A percentile compares a stretch with the other conserved stretches of the same genome.
phyloP scores from a whole-genome alignment of 1,140 invertebrate genomes.

The Ctenoplectra terminalis region DNA sequence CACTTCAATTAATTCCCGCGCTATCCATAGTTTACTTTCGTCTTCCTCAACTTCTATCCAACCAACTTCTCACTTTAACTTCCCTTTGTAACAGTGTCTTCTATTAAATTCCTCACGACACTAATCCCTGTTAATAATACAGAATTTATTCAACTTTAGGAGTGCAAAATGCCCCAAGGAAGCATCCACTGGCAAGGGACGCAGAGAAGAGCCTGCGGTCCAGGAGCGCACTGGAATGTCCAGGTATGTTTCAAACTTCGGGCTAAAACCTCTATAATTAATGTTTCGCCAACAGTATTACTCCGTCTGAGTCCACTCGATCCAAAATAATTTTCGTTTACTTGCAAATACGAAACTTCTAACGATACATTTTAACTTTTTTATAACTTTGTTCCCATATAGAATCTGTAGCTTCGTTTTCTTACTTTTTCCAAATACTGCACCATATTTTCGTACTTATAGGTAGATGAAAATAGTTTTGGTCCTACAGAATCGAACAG shows the following conservation, averaged over 20 bases:
- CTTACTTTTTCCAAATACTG: too few relatives aligned
- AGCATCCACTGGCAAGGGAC: conserved; percentile 81
- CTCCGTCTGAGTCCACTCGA: neutral
- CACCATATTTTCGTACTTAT: neutral
- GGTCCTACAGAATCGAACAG: neutral
- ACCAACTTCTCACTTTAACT: neutral
- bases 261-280: neutral
- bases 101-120: neutral
- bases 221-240: conserved; percentile 81
- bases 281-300: neutral
- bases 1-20: neutral
- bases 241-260: conserved; percentile 73
- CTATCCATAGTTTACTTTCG: neutral
- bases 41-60: neutral
- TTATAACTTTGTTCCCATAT: neutral
- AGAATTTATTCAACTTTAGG: conserved; percentile 58
- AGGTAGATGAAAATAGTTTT: neutral
- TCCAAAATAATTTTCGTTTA: neutral
- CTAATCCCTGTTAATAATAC: conserved; percentile 7
- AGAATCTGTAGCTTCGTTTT: neutral
- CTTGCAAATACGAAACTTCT: neutral
- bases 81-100: neutral
- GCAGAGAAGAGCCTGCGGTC: conserved; percentile 81
- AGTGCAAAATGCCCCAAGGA: conserved; percentile 80
- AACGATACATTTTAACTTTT: too few relatives aligned